A percentile compares a stretch with the other conserved stretches of the same genome.
Evolutionary conservation across 1,140 invertebrate genomes (phyloP).

Genomic region (silkworm (Bombyx mori)): ASM3026992v2 NC_085119.1:2532501-2533000

Average conservation of each 20-base stretch:
- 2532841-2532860: constrained; percentile 19
- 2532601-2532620: constrained; percentile 14
- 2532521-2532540: constrained; percentile 64
- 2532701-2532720: constrained; percentile 19
- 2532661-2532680: constrained; percentile 69
- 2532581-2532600: constrained; percentile 49
- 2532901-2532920: constrained; percentile 25
- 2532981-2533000: constrained; percentile 28
- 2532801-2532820: constrained; percentile 29
- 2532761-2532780: constrained; percentile 44
- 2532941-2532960: constrained; percentile 8
- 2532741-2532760: constrained; percentile 22
- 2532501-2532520: constrained; percentile 68
- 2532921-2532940: constrained; percentile 30
- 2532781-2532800: constrained; percentile 38
- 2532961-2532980: constrained; percentile 9
- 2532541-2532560: constrained; percentile 70
- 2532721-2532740: constrained; percentile 17
- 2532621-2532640: constrained; percentile 15
- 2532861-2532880: constrained; percentile 16
- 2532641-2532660: constrained; percentile 42
- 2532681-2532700: constrained; percentile 35
- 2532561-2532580: constrained; percentile 68
- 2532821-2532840: constrained; percentile 28
- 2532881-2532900: constrained; percentile 9